These are phyloP conservation scores for Trissolcus japonicus DNA, from an alignment of 2,888 invertebrate species.

Conservation along the genomic window DNA sequence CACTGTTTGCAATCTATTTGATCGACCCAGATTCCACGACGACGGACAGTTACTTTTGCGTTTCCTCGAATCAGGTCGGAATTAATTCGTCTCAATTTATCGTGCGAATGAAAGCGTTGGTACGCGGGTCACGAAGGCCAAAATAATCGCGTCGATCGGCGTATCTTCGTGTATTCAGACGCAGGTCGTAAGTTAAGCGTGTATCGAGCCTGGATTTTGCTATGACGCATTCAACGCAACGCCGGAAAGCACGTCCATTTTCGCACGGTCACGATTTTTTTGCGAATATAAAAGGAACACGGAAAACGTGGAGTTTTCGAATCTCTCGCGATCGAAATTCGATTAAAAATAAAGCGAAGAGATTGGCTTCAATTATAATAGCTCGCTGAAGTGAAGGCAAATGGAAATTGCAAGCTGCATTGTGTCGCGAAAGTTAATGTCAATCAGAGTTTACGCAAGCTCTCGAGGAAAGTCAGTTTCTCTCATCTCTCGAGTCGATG, in stretches of 20 bases:
- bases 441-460: conserved; percentile 30
- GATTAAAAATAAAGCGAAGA: conserved; percentile 5
- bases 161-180: conserved; percentile 64
- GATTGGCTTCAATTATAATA: not conserved
- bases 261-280: not conserved
- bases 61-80: conserved; percentile 40
- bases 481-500: conserved; percentile 41
- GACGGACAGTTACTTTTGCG: conserved; percentile 35
- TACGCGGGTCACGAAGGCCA: conserved; percentile 50
- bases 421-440: conserved; percentile 9
- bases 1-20: conserved; percentile 5
- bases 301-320: not conserved
- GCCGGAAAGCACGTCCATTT: conserved; percentile 64
- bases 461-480: conserved; percentile 42
- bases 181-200: conserved; percentile 56
- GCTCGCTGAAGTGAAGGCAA: not conserved
- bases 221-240: conserved; percentile 60
- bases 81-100: conserved; percentile 51
- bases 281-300: conserved; percentile 13
- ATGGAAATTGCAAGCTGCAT: conserved; percentile 11
- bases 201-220: conserved; percentile 62
- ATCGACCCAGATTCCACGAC: conserved; percentile 33
- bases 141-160: conserved; percentile 66
- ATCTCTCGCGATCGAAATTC: not conserved
- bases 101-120: conserved; percentile 35